These are phyloP conservation scores for Drosophila tristis DNA, from an alignment of 1,140 invertebrate genomes.

Conservation along the genomic window DNA sequence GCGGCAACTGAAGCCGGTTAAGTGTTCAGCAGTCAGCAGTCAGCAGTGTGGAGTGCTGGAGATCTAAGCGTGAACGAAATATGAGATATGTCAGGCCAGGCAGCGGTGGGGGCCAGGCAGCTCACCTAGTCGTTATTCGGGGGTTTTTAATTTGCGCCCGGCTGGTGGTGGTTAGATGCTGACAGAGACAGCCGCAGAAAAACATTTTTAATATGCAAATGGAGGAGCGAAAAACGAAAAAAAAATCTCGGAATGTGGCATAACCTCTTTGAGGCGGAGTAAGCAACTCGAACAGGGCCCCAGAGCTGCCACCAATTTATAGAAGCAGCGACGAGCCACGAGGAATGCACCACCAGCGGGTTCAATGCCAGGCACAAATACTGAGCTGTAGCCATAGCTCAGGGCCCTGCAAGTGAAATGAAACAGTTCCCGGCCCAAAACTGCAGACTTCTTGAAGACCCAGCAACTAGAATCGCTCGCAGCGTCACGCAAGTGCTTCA, in stretches of 20 bases:
- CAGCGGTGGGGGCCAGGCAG: constrained; percentile 1
- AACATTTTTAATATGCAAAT: constrained; percentile 77
- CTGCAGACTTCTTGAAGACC: constrained; percentile 18
- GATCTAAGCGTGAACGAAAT: constrained; percentile 56
- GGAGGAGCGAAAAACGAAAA: constrained; percentile 23
- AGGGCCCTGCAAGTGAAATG: no score
- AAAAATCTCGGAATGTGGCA: constrained; percentile 39
- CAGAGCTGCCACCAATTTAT: constrained; percentile 36
- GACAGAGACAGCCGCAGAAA: constrained; percentile 60
- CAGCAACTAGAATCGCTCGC: constrained; percentile 38
- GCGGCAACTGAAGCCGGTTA: constrained; percentile 64
- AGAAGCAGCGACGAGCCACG: neutral
- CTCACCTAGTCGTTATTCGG: constrained; percentile 50
- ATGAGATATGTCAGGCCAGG: constrained; percentile 58
- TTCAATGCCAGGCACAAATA: constrained; percentile 39
- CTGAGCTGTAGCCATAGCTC: neutral
- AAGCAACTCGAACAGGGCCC: neutral
- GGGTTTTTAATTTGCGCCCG: constrained; percentile 68
- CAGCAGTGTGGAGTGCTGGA: constrained; percentile 50
- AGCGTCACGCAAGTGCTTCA: constrained; percentile 44
- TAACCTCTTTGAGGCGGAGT: constrained; percentile 29
- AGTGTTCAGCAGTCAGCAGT: constrained; percentile 48
- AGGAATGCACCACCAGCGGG: constrained; percentile 8
- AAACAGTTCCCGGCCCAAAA: constrained; percentile 1
- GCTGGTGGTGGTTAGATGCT: constrained; percentile 18